Percentiles rank a stretch among this genome's conserved stretches.
These are phyloP conservation scores for Spisula subtruncata DNA, from an alignment of 2,888 invertebrate genomes.

Conservation along the genomic window DNA sequence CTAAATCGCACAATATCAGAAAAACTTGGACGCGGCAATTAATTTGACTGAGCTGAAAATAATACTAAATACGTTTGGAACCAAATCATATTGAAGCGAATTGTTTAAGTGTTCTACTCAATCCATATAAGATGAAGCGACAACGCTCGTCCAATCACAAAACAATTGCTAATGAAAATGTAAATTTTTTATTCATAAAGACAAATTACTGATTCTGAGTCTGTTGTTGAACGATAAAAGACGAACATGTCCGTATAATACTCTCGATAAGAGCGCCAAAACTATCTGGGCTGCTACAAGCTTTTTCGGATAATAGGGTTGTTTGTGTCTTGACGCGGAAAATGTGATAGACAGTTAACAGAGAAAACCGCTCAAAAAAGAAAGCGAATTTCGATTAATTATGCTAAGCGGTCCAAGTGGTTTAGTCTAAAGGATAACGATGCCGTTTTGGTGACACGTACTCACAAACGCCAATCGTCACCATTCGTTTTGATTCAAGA, in stretches of 20 bases:
- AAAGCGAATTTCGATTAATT: constrained; percentile 49
- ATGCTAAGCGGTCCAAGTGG: constrained; percentile 36
- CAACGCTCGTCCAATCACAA: constrained; percentile 17
- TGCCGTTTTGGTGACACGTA: constrained; percentile 42
- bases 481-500: no score
- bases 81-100: not conserved
- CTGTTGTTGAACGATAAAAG: constrained; percentile 56
- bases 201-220: constrained; percentile 44
- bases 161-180: constrained; percentile 33
- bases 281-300: constrained; percentile 44
- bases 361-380: constrained; percentile 45
- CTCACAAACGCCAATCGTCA: not conserved
- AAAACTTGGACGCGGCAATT: not conserved
- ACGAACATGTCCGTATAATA: constrained; percentile 42
- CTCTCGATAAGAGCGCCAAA: constrained; percentile 49
- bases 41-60: constrained; percentile 1
- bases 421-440: not conserved
- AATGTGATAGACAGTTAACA: constrained; percentile 61
- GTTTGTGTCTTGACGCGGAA: constrained; percentile 55
- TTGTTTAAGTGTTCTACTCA: constrained; percentile 1
- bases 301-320: constrained; percentile 46
- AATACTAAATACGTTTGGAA: not conserved
- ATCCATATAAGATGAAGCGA: constrained; percentile 16
- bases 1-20: not conserved
- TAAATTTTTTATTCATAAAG: constrained; percentile 48